These are phyloP conservation scores for Bungarus multicinctus DNA, from an alignment of 2,113 vertebrate species.

Conservation along the genomic window DNA sequence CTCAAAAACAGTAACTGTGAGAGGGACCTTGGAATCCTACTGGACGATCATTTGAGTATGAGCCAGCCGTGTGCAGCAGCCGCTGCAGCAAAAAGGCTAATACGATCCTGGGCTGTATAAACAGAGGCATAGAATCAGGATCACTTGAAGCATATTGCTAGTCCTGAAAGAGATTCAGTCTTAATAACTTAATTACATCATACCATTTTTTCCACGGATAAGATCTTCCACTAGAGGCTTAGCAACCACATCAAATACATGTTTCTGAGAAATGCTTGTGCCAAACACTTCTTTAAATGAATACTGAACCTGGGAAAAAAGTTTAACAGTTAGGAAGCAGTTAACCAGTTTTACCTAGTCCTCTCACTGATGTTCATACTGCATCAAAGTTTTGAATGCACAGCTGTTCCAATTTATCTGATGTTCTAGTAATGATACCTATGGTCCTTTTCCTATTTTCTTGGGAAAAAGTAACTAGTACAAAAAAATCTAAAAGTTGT, in stretches of 20 bases:
- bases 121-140: too few species aligned
- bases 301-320: slow-evolving; percentile 81
- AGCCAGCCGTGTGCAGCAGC: too few species aligned
- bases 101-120: too few species aligned
- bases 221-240: slow-evolving; percentile 90
- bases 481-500: neutral
- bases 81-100: too few species aligned
- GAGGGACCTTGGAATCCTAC: too few species aligned
- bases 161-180: neutral
- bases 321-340: neutral
- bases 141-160: neutral
- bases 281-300: slow-evolving; percentile 95
- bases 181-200: neutral
- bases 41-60: too few species aligned
- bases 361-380: neutral
- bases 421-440: neutral
- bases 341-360: neutral
- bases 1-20: too few species aligned
- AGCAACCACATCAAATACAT: slow-evolving; percentile 89
- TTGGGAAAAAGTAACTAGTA: neutral
- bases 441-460: neutral
- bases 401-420: neutral
- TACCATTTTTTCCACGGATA: slow-evolving; percentile 91
- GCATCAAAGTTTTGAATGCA: neutral
- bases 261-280: slow-evolving; percentile 75